Percentiles rank a stretch among this genome's conserved stretches.
Evolutionary conservation across 1,140 invertebrate genomes (phyloP).

Genomic region (Drosophila seguyi): DNA sequence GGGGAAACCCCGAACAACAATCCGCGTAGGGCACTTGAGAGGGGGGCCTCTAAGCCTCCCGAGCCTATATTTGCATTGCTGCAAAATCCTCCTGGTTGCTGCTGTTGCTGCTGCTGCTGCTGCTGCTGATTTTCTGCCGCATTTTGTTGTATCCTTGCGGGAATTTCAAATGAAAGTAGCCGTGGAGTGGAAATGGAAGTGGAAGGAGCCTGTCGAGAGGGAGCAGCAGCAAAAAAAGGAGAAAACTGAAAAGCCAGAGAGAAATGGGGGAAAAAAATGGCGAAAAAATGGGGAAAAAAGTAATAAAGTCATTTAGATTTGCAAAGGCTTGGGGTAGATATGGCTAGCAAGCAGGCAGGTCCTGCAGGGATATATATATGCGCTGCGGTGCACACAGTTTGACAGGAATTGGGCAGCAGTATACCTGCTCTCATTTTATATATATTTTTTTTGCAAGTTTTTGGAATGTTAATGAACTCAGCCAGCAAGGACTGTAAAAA

Average conservation of each 20-base stretch:
- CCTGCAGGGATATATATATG: constrained; percentile 28
- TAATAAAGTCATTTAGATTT: constrained; percentile 84
- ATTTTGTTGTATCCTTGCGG: constrained; percentile 75
- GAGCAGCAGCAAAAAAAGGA: constrained; percentile 26
- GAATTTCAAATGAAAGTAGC: constrained; percentile 79
- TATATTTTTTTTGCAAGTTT: constrained; percentile 54
- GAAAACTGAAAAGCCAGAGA: constrained; percentile 32
- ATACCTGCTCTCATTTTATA: constrained; percentile 55
- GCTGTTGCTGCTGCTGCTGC: too few relatives aligned
- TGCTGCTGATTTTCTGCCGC: constrained; percentile 73
- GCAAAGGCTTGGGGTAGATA: constrained; percentile 79
- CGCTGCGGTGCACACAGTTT: constrained; percentile 55
- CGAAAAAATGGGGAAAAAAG: constrained; percentile 70
- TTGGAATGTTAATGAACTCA: constrained; percentile 79
- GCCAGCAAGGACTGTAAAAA: constrained; percentile 47
- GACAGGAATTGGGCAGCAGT: constrained; percentile 50
- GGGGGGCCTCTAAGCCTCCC: constrained; percentile 5
- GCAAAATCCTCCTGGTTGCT: constrained; percentile 47
- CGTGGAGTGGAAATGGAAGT: constrained; percentile 54
- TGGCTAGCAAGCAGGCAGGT: constrained; percentile 58
- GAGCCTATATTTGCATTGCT: constrained; percentile 69
- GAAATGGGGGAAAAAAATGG: constrained; percentile 51
- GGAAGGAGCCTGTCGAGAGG: constrained; percentile 45
- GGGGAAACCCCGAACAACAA: constrained; percentile 32
- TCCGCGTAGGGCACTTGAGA: constrained; percentile 59